Percentiles rank a stretch among this genome's conserved stretches.
Evolutionary conservation across 2,797 vertebrate genomes (phyloP).

Genomic region (Gila robusta): DNA sequence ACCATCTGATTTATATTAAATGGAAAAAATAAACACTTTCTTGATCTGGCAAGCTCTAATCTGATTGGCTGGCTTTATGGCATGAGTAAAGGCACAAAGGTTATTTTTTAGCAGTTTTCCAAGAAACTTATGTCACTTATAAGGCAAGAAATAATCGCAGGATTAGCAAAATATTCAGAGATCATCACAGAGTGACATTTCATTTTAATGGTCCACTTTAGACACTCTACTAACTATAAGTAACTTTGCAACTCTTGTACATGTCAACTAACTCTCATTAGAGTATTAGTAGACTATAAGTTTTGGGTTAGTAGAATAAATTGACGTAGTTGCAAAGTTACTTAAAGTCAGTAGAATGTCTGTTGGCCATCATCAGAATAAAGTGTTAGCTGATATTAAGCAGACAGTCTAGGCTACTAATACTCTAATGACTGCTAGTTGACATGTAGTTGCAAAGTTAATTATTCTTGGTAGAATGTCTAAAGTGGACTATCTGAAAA

Average conservation of each 20-base stretch:
- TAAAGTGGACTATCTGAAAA: background rate
- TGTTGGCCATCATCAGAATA: background rate
- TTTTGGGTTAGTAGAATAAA: background rate
- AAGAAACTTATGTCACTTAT: background rate
- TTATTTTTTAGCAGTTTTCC: background rate
- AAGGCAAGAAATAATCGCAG: background rate
- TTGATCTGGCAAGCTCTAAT: conserved; percentile 2
- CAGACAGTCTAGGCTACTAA: no score
- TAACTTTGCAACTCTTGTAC: background rate
- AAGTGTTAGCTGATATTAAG: no score
- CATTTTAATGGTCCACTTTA: background rate
- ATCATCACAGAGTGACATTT: background rate
- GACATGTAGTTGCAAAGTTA: background rate
- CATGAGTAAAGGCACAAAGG: background rate
- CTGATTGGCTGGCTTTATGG: conserved; percentile 1
- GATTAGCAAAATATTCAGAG: background rate
- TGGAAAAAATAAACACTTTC: background rate
- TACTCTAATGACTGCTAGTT: background rate
- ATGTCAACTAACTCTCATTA: background rate
- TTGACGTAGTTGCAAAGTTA: background rate
- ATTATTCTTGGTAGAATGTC: background rate
- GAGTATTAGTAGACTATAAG: background rate
- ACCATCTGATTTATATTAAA: background rate
- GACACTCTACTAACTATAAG: background rate
- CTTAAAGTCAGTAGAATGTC: no score